Conservation (phyloP, 1,140 invertebrate genomes). For the Colletes gigas region DNA sequence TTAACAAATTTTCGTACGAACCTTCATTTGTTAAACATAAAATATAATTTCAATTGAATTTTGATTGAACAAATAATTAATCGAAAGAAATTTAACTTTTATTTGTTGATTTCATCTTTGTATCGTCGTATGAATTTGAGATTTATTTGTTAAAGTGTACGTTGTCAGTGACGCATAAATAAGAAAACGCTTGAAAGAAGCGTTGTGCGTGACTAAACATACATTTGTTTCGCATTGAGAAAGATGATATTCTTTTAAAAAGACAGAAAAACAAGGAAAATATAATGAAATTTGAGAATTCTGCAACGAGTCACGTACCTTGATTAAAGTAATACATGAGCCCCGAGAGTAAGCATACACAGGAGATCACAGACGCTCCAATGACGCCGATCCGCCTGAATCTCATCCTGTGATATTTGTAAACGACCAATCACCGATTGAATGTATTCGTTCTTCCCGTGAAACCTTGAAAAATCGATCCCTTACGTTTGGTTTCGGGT, state of each 20-base stretch:
- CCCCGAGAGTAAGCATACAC: constrained; percentile 64
- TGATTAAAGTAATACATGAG: constrained; percentile 77
- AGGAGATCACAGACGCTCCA: constrained; percentile 65
- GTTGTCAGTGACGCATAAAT: not conserved
- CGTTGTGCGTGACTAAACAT: not conserved
- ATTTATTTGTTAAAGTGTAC: not conserved
- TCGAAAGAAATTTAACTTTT: too few species aligned
- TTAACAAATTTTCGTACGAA: too few species aligned
- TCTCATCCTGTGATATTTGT: constrained; percentile 56
- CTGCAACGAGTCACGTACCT: constrained; percentile 60
- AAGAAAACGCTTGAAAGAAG: not conserved
- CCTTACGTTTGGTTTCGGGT: not conserved
- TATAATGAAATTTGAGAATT: not conserved
- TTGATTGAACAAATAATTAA: too few species aligned
- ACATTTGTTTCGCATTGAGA: not conserved
- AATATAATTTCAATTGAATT: too few species aligned
- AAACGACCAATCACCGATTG: not conserved
- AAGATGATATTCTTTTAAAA: not conserved
- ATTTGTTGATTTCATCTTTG: too few species aligned
- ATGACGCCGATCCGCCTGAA: constrained; percentile 67
- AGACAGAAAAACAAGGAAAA: not conserved
- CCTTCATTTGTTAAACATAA: too few species aligned
- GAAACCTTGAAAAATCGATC: not conserved
- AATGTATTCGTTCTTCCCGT: too few species aligned
- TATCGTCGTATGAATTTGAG: not conserved